Base-by-base conservation (phyloP, 2,888 invertebrate species). In the Sisyra terminalis region DNA sequence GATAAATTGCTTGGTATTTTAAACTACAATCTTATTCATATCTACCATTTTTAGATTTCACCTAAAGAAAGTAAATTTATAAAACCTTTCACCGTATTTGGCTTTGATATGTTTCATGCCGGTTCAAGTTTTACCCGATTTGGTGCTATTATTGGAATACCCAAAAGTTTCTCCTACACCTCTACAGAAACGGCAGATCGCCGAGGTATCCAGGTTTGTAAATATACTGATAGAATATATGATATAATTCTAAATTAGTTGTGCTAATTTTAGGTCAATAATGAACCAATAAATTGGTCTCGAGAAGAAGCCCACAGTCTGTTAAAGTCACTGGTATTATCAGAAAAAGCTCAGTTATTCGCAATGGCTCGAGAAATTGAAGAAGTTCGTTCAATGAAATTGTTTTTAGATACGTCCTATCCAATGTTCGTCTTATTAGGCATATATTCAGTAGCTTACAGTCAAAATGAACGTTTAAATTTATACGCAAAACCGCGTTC, bases 301-400 rank as follows among this genome's bases (percentile, higher is more conserved):
- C 66, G 75, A 1, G 69, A 73, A 44, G 67, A 65, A 44, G 82
- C 79, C 0, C 58, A 70, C 49, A 58, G 72, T 43, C 63, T 89
- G 36, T 60, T 75, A 40, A 62, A 80, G 10, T 71, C 85, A 0
- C 55, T 88, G 18, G 59, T 84, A 3, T 56, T 89, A n/a, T 77
- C 81, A 10, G 80, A 84, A 47, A 73, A 78, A 47, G 87, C 84
- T 8, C 77, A 86, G 57, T 67, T 81, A 46, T 89, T 84, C 66
- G 86, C 79, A 1, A 73, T 89, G 17, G 85, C 84, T 44, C 69
- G 78, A 50, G 78, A 86, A 59, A 70, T 89, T 41, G 57, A 78
- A 44, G 71, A 74, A 61, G 57, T 71, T 2, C 67, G 73, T 47
- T 73, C 73, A 31, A 59, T 70, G 45, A 71, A 75, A 54, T 58